Evolutionary conservation across 2,113 vertebrate species (phyloP).

Genomic region (Boleophthalmus pectinirostris): DNA sequence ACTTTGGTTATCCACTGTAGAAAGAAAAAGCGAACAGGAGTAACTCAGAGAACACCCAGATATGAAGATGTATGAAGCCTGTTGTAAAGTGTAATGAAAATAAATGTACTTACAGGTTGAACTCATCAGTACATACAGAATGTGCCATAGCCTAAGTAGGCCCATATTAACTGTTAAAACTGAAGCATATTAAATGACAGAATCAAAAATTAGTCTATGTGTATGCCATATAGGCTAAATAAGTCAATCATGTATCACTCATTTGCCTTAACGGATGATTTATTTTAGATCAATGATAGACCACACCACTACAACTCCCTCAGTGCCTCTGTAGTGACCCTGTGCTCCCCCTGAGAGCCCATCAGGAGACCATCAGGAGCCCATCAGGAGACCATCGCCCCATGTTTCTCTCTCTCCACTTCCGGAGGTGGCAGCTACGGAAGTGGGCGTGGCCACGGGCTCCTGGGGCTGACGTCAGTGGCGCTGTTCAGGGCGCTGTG

Average conservation of each 20-base stretch:
- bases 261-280: not conserved
- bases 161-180: not conserved
- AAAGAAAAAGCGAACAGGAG: too few relatives aligned
- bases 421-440: slow-evolving; percentile 32
- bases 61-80: too few relatives aligned
- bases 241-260: too few relatives aligned
- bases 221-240: too few relatives aligned
- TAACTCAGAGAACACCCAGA: too few relatives aligned
- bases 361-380: not conserved
- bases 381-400: not conserved
- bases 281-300: not conserved
- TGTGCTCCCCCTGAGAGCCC: not conserved
- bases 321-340: not conserved
- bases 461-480: slow-evolving; percentile 69
- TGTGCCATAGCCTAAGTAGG: not conserved
- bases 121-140: not conserved
- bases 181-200: too few relatives aligned
- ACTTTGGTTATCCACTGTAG: too few relatives aligned
- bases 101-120: too few relatives aligned
- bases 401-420: not conserved
- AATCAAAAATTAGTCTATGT: too few relatives aligned
- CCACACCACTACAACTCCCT: not conserved
- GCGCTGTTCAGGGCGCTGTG: slow-evolving; percentile 77
- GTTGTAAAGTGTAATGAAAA: too few relatives aligned
- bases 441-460: slow-evolving; percentile 68